These are phyloP conservation scores for Vesta saturnalis DNA, from an alignment of 2,888 invertebrate genomes.

Conservation along the genomic window DNA sequence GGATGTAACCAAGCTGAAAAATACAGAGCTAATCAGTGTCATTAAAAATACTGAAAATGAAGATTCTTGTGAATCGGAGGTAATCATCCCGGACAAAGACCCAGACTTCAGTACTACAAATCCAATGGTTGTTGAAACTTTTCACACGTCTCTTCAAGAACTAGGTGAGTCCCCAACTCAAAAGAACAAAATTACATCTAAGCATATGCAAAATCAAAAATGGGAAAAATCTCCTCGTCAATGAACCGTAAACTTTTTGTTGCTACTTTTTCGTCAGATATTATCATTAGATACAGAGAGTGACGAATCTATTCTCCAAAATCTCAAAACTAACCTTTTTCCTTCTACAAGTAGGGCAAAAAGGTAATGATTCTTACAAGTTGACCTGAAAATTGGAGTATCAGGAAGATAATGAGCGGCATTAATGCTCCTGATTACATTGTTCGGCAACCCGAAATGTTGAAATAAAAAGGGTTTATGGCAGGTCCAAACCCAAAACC, in stretches of 20 bases:
- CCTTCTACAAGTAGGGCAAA: background rate
- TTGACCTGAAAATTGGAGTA: background rate
- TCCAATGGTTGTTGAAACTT: background rate
- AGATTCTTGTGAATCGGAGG: too few species aligned
- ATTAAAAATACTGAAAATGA: too few species aligned
- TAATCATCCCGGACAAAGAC: background rate
- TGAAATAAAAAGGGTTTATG: background rate
- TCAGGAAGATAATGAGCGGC: background rate
- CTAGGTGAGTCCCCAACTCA: too few species aligned
- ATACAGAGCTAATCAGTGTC: too few species aligned
- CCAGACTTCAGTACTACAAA: background rate
- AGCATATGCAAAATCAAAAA: background rate
- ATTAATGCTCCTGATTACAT: background rate
- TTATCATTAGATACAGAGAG: background rate
- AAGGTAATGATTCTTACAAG: background rate
- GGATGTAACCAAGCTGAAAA: too few species aligned
- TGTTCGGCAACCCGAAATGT: background rate
- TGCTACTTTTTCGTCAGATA: background rate
- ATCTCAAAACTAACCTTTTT: constrained; percentile 1
- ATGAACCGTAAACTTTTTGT: background rate
- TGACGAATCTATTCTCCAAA: background rate
- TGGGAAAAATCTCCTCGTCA: background rate
- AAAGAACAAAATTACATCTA: too few species aligned
- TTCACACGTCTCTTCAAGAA: background rate
- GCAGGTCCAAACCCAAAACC: background rate